Conservation (phyloP, 2,113 vertebrate genomes). For the Spermophilus dauricus region DNA sequence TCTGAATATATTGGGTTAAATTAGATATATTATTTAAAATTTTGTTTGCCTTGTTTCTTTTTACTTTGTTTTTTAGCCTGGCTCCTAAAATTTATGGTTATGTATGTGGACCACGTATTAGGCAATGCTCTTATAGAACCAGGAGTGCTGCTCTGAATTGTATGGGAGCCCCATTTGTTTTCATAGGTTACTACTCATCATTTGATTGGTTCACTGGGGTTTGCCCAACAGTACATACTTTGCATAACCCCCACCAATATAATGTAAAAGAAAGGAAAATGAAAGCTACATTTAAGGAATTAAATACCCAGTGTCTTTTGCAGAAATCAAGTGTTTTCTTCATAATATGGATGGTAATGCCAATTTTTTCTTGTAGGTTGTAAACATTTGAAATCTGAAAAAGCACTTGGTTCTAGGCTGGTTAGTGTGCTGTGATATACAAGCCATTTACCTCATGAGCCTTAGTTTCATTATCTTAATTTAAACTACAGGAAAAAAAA, state of each 20-base stretch:
- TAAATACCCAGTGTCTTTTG: neutral
- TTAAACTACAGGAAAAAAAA: neutral
- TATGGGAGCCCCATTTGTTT: neutral
- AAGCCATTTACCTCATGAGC: neutral
- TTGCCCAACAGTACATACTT: neutral
- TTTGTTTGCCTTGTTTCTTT: neutral
- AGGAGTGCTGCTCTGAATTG: neutral
- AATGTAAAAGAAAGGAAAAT: neutral
- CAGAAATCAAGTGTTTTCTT: neutral
- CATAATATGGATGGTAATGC: neutral
- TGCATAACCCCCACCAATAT: neutral
- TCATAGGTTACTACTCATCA: neutral
- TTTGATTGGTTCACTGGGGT: neutral
- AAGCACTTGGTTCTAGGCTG: neutral
- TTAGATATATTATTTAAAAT: neutral
- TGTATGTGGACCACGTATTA: neutral
- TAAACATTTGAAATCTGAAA: conserved; percentile 2
- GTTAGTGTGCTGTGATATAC: neutral
- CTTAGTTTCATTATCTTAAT: conserved; percentile 47
- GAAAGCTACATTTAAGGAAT: neutral
- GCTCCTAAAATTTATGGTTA: neutral
- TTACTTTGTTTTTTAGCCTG: neutral
- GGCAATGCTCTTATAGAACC: neutral
- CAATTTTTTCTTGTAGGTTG: neutral
- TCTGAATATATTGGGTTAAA: conserved; percentile 37